Evolutionary conservation across 2,888 invertebrate genomes (phyloP).

Genomic region (Chloroclystis v-ata): DNA sequence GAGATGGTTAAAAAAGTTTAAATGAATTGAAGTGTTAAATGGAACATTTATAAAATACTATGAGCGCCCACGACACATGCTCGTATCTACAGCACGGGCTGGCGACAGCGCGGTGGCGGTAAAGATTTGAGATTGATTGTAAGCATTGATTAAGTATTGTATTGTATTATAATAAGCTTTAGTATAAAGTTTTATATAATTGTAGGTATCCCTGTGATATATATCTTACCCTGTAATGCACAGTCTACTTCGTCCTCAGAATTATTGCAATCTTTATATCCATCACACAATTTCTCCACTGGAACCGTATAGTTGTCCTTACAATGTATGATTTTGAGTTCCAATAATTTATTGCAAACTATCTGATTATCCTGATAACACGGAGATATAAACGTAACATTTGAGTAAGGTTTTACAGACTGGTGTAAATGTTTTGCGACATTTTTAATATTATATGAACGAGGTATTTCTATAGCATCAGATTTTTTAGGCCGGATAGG

Average conservation of each 20-base stretch:
- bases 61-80: too few relatives aligned
- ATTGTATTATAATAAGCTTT: too few relatives aligned
- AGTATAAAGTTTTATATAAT: too few relatives aligned
- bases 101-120: too few relatives aligned
- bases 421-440: neutral
- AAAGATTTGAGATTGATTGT: too few relatives aligned
- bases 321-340: constrained; percentile 46
- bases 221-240: constrained; percentile 37
- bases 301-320: constrained; percentile 32
- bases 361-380: constrained; percentile 34
- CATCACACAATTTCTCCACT: constrained; percentile 52
- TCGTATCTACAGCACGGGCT: too few relatives aligned
- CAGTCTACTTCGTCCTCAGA: constrained; percentile 55
- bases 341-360: constrained; percentile 42
- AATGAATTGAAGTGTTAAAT: too few relatives aligned
- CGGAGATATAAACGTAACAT: constrained; percentile 4
- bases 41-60: too few relatives aligned
- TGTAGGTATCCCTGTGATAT: too few relatives aligned
- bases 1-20: too few relatives aligned
- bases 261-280: constrained; percentile 46
- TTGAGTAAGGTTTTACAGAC: neutral
- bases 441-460: neutral
- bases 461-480: neutral
- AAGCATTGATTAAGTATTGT: too few relatives aligned
- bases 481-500: neutral